Evolutionary conservation across 2,797 vertebrate genomes (phyloP), one percentile per base, ranked within the genome.

Genomic region (Pagetopsis macropterus): DNA sequence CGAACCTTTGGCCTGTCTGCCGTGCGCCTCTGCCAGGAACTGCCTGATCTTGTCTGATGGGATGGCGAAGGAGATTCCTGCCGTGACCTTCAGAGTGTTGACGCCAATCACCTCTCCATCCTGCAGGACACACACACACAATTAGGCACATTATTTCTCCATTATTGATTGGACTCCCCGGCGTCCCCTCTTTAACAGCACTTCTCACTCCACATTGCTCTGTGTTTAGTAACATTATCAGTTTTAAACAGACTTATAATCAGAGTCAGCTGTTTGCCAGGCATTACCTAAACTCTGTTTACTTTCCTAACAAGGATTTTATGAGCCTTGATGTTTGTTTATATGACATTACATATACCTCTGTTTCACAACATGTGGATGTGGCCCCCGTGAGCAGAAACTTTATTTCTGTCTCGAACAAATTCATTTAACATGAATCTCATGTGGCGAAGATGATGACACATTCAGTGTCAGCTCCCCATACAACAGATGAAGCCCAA

Each of bases 61-160:
- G 88, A 99, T 99, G 70, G 98, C 98, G 51, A 99, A 99, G 0
- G 98, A 98, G 94, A 99, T 99, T 54, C 98, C 98, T 0, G 98
- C 98, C 0, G 98, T 99, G 68, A 99, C 97, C 90, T 99, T 99
- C 81, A 99, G 88, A 0, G 98, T 99, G 88, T 99, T 99, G 74
- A 99, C 98, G 37, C 98, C 98, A 15, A 99, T 98, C 80, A 99
- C 98, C 82, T 99, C 98, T 0, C 98, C 98, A 1, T 99, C 98
- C 98, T 99, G 87, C 41, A 91, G 41, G 19, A 17, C 51, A 68
- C 55, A 37, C 33, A 37, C 6, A 9, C 33, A 37, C 33, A 37
- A 27, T 27, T 27, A 27, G 27, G 27, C 27, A 21, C 51, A 37
- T 73, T 51, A 27, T 12, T 14, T 43, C 33, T 3, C n/a, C 57